Percentiles rank a stretch among this genome's conserved stretches.
Conservation (phyloP, 2,888 invertebrate genomes). For the Polydrusus tereticollis region DNA sequence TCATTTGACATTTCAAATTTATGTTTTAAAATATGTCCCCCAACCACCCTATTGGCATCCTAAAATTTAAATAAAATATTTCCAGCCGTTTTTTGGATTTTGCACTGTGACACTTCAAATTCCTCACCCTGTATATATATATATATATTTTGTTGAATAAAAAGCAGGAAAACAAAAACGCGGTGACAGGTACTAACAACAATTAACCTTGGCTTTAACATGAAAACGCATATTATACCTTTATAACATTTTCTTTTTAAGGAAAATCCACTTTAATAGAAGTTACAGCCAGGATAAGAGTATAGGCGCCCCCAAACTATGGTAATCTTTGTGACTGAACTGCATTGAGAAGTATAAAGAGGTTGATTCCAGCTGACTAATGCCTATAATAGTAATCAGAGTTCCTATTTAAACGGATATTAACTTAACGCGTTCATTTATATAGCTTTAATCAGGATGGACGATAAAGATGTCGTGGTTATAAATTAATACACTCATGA, state of each 20-base stretch:
- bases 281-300: background rate
- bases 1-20: no score
- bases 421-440: background rate
- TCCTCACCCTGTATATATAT: no score
- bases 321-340: background rate
- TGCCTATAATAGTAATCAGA: conserved; percentile 9
- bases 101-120: no score
- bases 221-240: background rate
- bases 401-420: conserved; percentile 2
- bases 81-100: no score
- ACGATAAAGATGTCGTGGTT: background rate
- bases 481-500: background rate
- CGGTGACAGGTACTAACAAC: no score
- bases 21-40: no score
- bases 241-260: background rate
- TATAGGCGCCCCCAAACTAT: conserved; percentile 5
- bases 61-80: no score
- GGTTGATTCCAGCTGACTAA: background rate
- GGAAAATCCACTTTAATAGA: conserved; percentile 8
- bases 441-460: background rate
- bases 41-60: no score
- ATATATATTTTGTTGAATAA: no score
- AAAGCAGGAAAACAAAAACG: no score
- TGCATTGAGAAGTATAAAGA: background rate
- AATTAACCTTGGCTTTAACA: background rate